Evolutionary conservation across 37 sponge, comb jelly and placozoan genomes (phyloP), one percentile per base, ranked within the genome.

Genomic region (Dysidea cf. avara): DNA sequence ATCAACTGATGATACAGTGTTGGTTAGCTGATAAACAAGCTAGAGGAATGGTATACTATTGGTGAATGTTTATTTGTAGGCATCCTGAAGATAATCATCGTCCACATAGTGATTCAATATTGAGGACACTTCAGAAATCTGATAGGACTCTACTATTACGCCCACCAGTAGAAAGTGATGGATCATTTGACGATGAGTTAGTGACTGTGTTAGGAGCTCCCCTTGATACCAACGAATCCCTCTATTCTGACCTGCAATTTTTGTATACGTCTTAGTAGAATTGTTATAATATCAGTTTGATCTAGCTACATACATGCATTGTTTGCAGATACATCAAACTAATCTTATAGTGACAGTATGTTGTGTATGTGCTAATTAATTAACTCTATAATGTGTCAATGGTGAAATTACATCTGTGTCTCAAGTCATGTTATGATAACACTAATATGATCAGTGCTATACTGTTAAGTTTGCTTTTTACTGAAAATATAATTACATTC

Each of bases 201-300:
- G 66, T 51, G 35, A 65, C 48, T 9, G 6, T 51, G 22, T 50
- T 87, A 1, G 88, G 88, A 2, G 73, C 68, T 61, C 82, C 78
- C 11, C 68, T 87, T 36, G 60, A 69, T 7, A 36, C 63, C 28
- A 83, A 67, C n/a, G 28, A 30, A 11, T 24, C 64, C 56, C 79
- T 87, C 37, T 82, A 82, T 68, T 11, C 24, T 5, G 75, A 71
- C 51, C 56, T 87, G 26, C 88, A 87, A 64, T 39, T 39, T 24
- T 51, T 33, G 39, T 87, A 87, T 43, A 65, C 25, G 9, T 12
- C 46, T 43, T 5, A 5, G 9, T 43, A 43, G 46, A n/a, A n/a
- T n/a, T n/a, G n/a, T n/a, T n/a, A n/a, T 43, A 43, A 43, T 43
- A 5, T 12, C 46, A 43, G 46, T 9, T n/a, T n/a, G n/a, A n/a